Percentiles rank a stretch among this genome's conserved stretches.
These are phyloP conservation scores for Cremastinae sp. DNA, from an alignment of 2,888 invertebrate species.

Conservation along the genomic window DNA sequence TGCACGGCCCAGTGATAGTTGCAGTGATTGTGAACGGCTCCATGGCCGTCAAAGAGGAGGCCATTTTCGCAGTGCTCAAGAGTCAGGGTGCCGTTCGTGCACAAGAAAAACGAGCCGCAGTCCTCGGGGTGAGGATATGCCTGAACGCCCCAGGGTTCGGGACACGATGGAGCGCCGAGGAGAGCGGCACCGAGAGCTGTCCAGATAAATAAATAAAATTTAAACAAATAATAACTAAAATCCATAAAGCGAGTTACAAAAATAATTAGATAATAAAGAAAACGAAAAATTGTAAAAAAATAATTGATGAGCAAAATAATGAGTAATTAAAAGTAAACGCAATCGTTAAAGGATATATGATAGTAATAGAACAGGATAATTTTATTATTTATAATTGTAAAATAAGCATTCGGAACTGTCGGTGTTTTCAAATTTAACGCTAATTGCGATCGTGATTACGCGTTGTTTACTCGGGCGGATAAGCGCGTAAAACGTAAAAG, in stretches of 20 bases:
- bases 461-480: slow-evolving; percentile 47
- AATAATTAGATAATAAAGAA: too few species aligned
- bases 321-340: background rate
- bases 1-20: slow-evolving; percentile 96
- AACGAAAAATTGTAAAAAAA: too few species aligned
- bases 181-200: slow-evolving; percentile 84
- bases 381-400: background rate
- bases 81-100: slow-evolving; percentile 94
- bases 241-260: too few species aligned
- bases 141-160: slow-evolving; percentile 89
- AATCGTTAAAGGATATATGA: background rate
- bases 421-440: too few species aligned
- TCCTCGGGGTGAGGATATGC: slow-evolving; percentile 93
- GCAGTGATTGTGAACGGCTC: slow-evolving; percentile 94
- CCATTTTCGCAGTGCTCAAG: slow-evolving; percentile 96
- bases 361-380: background rate
- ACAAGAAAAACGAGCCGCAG: slow-evolving; percentile 94
- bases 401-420: background rate
- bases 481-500: slow-evolving; percentile 15
- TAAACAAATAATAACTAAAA: too few species aligned
- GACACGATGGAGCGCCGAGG: slow-evolving; percentile 87
- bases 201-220: slow-evolving; percentile 30
- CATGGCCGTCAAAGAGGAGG: slow-evolving; percentile 93
- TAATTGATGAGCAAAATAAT: too few species aligned
- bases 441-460: background rate